Evolutionary conservation across 1,140 invertebrate genomes (phyloP).

Genomic region (Tetranychus urticae): DNA sequence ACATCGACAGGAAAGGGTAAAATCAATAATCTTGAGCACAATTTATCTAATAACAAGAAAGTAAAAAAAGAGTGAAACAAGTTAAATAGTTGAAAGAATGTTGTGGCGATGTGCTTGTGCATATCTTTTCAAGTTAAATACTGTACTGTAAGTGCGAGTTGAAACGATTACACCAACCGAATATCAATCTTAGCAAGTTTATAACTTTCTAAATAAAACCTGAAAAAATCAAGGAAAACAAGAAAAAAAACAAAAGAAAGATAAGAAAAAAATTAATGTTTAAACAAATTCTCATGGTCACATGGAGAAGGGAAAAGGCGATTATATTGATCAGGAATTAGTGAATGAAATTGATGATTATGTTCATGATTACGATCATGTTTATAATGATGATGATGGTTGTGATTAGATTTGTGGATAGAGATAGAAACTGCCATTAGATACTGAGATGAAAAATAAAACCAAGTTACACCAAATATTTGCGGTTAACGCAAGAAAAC

Average conservation of each 20-base stretch:
- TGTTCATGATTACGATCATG: not conserved
- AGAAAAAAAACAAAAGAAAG: not conserved
- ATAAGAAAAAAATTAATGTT: not conserved
- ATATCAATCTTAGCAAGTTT: no score
- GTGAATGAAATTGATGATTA: not conserved
- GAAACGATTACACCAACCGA: no score
- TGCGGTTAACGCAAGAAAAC: no score
- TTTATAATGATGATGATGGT: no score
- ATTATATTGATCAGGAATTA: not conserved
- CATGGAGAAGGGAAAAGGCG: not conserved
- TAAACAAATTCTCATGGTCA: not conserved
- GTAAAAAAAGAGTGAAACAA: not conserved
- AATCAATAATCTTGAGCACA: not conserved
- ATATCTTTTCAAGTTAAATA: no score
- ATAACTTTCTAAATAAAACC: not conserved
- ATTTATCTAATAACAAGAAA: not conserved
- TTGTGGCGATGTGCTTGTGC: no score
- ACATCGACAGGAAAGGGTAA: not conserved
- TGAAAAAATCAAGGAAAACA: not conserved
- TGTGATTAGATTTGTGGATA: not conserved
- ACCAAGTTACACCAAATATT: not conserved
- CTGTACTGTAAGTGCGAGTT: no score
- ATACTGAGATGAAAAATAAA: not conserved
- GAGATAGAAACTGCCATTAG: no score
- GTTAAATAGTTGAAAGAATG: not conserved